Conservation (phyloP, 2,888 invertebrate genomes). For the Auanema freiburgensis region DNA sequence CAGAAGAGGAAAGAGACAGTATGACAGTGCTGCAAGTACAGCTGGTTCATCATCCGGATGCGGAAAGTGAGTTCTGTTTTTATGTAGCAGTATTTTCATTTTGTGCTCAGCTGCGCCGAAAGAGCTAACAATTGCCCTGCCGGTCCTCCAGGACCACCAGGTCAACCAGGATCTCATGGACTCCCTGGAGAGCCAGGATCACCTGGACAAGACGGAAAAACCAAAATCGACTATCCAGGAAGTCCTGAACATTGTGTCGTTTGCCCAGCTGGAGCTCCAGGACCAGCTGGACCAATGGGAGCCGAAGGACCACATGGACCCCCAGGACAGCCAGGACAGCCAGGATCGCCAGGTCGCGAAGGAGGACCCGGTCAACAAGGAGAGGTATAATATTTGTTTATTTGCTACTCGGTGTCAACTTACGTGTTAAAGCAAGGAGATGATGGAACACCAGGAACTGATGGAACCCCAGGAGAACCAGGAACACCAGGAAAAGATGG, state of each 20-base stretch:
- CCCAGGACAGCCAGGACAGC: neutral
- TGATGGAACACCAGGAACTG: neutral
- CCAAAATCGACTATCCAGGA: neutral
- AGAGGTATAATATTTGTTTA: neutral
- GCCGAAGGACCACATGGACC: neutral
- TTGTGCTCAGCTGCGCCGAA: neutral
- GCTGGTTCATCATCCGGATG: neutral
- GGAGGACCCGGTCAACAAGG: neutral
- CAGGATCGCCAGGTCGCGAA: neutral
- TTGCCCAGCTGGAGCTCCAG: neutral
- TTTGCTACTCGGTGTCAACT: neutral
- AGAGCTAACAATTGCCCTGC: neutral
- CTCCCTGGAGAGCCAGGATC: neutral
- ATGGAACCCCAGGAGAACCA: neutral
- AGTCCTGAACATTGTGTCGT: neutral
- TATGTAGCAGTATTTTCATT: neutral
- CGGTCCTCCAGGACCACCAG: neutral
- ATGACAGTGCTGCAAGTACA: neutral
- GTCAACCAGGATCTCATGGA: neutral
- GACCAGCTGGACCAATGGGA: neutral
- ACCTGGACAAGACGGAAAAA: conserved; percentile 2
- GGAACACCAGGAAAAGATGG: neutral
- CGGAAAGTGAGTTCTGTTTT: neutral
- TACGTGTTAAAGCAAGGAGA: neutral
- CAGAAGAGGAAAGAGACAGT: conserved; percentile 2